A percentile compares a stretch with the other conserved stretches of the same genome.
Evolutionary conservation across 2,797 vertebrate species (phyloP).

Genomic region (Tiaroga cobitis): DNA sequence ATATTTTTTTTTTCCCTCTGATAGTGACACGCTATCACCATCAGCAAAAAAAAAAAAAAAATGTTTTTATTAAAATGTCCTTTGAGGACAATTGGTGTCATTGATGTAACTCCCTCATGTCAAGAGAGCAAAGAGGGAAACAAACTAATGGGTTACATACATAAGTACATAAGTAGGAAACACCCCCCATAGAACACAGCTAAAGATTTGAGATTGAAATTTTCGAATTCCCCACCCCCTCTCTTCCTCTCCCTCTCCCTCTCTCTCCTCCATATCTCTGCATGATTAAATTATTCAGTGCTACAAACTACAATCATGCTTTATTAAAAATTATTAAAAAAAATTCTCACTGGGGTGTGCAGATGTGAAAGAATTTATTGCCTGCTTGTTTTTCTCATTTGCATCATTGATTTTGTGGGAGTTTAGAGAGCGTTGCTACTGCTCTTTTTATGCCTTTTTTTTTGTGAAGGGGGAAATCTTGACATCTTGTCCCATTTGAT

Average conservation of each 20-base stretch:
- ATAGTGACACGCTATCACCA: not conserved
- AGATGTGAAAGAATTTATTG: slow-evolving; percentile 97
- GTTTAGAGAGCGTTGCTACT: slow-evolving; percentile 91
- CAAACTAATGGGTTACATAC: slow-evolving; percentile 34
- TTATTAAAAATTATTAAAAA: slow-evolving; percentile 99
- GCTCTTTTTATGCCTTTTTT: slow-evolving; percentile 47
- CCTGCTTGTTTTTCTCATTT: slow-evolving; percentile 99
- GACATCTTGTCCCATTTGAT: slow-evolving; percentile 82
- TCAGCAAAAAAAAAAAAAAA: slow-evolving; percentile 60
- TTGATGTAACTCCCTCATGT: slow-evolving; percentile 72
- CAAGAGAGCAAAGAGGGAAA: slow-evolving; percentile 50
- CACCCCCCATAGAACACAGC: slow-evolving; percentile 14
- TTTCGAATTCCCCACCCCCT: not conserved
- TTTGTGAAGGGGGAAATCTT: slow-evolving; percentile 68
- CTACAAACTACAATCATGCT: slow-evolving; percentile 99
- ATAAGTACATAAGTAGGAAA: slow-evolving; percentile 24
- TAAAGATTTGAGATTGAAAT: slow-evolving; percentile 43
- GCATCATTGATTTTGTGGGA: slow-evolving; percentile 96
- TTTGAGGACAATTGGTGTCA: slow-evolving; percentile 79
- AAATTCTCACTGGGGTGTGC: slow-evolving; percentile 88
- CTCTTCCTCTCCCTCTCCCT: slow-evolving; percentile 14
- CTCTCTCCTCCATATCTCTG: slow-evolving; percentile 79
- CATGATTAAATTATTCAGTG: slow-evolving; percentile 99
- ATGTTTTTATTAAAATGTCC: slow-evolving; percentile 69
- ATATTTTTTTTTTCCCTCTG: slow-evolving; percentile 15